Conservation (phyloP, 2,113 vertebrate species). For the Asarcornis scutulata region DNA sequence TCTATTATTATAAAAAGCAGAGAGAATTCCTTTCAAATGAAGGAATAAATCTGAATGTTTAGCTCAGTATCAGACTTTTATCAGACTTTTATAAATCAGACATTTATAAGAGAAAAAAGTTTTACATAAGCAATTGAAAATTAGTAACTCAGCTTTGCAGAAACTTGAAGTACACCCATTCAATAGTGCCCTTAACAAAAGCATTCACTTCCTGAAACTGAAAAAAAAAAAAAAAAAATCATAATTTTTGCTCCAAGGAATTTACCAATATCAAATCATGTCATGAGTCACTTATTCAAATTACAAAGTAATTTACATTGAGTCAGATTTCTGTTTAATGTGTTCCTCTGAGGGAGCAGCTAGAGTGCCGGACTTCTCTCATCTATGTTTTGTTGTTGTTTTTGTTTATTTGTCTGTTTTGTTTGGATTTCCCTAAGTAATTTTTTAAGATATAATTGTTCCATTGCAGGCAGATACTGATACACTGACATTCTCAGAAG, state of each 20-base stretch:
- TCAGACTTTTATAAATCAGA: not conserved
- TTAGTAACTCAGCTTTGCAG: not conserved
- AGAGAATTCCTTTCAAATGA: not conserved
- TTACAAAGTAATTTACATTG: not conserved
- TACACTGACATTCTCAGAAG: not conserved
- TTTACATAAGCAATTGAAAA: not conserved
- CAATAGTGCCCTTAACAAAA: not conserved
- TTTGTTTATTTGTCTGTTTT: too few species aligned
- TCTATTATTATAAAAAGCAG: not conserved
- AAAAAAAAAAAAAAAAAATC: not conserved
- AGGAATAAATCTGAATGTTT: not conserved
- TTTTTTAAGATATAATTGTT: not conserved
- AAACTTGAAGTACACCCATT: not conserved
- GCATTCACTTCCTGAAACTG: not conserved
- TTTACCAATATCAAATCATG: not conserved
- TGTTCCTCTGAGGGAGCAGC: not conserved
- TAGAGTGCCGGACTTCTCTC: not conserved
- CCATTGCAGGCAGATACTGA: not conserved
- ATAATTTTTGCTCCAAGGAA: not conserved
- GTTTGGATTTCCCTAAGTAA: not conserved
- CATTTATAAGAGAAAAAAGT: not conserved
- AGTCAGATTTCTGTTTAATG: not conserved
- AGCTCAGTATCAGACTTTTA: not conserved
- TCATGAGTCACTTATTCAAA: not conserved
- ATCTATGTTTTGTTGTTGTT: not conserved